Percentiles rank a stretch among this genome's conserved stretches.
phyloP scores from a whole-genome alignment of 2,113 vertebrate species.

The Hydropotes inermis region DNA sequence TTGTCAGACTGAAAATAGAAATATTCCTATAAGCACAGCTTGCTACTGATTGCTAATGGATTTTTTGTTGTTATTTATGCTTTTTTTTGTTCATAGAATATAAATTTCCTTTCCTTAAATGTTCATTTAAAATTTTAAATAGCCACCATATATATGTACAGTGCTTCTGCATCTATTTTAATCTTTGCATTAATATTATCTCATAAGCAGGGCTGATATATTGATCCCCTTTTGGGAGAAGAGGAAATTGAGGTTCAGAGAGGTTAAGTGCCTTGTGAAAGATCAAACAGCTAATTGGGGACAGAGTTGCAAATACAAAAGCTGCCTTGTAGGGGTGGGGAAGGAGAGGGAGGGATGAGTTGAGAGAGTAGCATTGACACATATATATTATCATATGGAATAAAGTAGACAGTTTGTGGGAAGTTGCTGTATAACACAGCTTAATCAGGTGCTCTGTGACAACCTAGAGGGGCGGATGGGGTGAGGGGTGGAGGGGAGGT shows the following conservation, averaged over 20 bases:
- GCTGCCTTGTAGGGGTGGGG: background rate
- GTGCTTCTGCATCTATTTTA: background rate
- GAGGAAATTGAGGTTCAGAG: background rate
- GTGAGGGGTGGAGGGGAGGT: background rate
- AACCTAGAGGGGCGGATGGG: background rate
- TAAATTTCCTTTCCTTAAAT: conserved; percentile 37
- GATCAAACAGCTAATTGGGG: background rate
- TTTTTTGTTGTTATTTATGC: background rate
- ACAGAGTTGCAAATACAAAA: background rate
- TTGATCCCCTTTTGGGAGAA: background rate
- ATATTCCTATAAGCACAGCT: background rate
- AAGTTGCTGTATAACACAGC: background rate
- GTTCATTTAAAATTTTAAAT: conserved; percentile 17
- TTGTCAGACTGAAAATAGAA: conserved; percentile 9
- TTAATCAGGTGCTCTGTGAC: background rate
- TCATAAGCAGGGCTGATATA: background rate
- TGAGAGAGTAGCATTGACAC: background rate
- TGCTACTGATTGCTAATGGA: background rate
- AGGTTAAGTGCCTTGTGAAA: conserved; percentile 42
- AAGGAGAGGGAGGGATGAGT: background rate
- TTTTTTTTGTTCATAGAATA: conserved; percentile 27
- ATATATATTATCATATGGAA: background rate
- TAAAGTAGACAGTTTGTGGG: background rate
- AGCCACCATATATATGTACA: background rate
- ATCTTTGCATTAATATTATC: background rate